These are phyloP conservation scores for Aleadryas rufinucha DNA, from an alignment of 2,113 vertebrate genomes.

Conservation along the genomic window DNA sequence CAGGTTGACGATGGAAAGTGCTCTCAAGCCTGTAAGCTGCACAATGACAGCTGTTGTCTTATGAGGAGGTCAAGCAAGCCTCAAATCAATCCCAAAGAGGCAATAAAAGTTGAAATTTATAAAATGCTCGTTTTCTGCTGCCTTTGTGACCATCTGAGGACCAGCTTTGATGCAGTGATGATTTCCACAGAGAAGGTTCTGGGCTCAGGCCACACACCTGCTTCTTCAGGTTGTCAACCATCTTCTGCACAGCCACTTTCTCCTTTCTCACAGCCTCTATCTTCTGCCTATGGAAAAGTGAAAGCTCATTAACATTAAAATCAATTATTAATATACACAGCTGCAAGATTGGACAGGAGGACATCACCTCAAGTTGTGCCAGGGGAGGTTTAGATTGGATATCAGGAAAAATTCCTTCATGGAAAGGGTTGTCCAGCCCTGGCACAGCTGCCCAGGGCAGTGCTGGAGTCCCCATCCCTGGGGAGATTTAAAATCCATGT, in stretches of 20 bases:
- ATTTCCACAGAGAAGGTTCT: neutral
- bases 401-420: neutral
- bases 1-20: neutral
- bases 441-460: neutral
- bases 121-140: neutral
- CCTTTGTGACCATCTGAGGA: neutral
- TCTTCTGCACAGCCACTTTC: constrained; percentile 78
- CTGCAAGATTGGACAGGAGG: neutral
- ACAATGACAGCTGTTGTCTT: neutral
- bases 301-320: neutral
- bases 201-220: constrained; percentile 72
- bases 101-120: neutral
- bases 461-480: neutral
- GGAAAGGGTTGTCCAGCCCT: neutral
- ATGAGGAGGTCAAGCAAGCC: neutral
- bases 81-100: neutral
- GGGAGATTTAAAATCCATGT: neutral
- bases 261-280: constrained; percentile 81
- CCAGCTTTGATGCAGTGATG: neutral
- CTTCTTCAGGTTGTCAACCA: constrained; percentile 80
- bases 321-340: neutral
- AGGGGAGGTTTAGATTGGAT: neutral
- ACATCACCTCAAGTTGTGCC: neutral
- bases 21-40: neutral
- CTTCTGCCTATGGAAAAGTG: constrained; percentile 72